A percentile compares a stretch with the other conserved stretches of the same genome.
These are phyloP conservation scores for Sminthopsis crassicaudata DNA, from an alignment of 2,113 vertebrate species.

Conservation along the genomic window DNA sequence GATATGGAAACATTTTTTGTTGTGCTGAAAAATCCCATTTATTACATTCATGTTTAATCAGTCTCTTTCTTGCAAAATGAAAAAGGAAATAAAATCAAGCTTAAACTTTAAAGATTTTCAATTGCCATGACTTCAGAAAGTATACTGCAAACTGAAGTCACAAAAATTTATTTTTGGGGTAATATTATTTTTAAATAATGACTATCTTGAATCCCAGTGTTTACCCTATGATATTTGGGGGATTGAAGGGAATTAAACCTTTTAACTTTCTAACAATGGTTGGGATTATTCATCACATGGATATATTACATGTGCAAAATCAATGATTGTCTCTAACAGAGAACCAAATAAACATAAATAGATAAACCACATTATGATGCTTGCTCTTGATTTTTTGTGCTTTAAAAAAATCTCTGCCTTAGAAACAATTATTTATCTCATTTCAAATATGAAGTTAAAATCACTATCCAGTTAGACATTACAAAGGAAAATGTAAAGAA, in stretches of 20 bases:
- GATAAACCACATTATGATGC: background rate
- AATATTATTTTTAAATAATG: background rate
- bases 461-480: background rate
- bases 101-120: background rate
- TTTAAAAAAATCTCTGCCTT: conserved; percentile 57
- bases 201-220: conserved; percentile 10
- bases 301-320: conserved; percentile 66
- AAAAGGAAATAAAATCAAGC: background rate
- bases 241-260: conserved; percentile 50
- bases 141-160: background rate
- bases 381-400: conserved; percentile 40
- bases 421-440: conserved; percentile 69
- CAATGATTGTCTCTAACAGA: background rate
- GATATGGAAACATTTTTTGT: background rate
- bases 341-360: background rate
- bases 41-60: background rate
- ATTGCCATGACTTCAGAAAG: background rate
- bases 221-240: conserved; percentile 48
- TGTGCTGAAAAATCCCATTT: background rate
- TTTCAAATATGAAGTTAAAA: background rate
- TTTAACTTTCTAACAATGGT: conserved; percentile 57
- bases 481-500: background rate
- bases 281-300: conserved; percentile 67
- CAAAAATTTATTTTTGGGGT: conserved; percentile 33
- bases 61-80: conserved; percentile 10